phyloP scores from a whole-genome alignment of 2,797 vertebrate species.

The Hypotaenidia philippensis region DNA sequence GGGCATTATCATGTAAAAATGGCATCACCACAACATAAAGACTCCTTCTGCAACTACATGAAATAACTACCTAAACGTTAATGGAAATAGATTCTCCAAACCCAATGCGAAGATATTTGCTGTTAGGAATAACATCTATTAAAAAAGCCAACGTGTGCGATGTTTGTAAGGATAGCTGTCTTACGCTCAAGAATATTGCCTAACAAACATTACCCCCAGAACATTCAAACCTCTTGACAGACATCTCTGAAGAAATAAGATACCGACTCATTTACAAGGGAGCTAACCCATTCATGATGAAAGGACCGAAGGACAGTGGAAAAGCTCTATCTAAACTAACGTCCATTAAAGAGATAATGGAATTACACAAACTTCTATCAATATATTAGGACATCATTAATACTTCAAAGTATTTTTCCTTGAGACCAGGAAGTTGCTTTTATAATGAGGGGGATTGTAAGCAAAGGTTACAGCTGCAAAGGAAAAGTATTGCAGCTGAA shows the following conservation, averaged over 20 bases:
- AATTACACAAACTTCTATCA: neutral
- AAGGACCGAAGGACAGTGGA: neutral
- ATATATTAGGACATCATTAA: neutral
- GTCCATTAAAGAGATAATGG: neutral
- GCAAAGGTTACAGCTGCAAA: neutral
- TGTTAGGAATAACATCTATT: neutral
- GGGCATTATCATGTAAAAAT: neutral
- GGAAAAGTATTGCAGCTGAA: neutral
- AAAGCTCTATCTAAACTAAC: neutral
- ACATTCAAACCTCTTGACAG: neutral
- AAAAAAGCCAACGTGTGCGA: neutral
- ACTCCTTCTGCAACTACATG: neutral
- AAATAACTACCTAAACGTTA: neutral
- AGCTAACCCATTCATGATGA: neutral
- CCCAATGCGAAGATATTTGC: neutral
- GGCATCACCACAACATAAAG: neutral
- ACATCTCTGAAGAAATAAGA: neutral
- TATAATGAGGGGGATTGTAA: neutral
- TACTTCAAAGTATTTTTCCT: slow-evolving; percentile 42
- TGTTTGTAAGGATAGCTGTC: neutral
- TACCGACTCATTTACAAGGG: neutral
- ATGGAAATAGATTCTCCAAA: neutral
- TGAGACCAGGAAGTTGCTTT: slow-evolving; percentile 7
- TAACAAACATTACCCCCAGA: neutral
- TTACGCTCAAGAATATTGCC: neutral